phyloP scores from a whole-genome alignment of 2,888 invertebrate genomes.

The Chrysolina haemoptera region DNA sequence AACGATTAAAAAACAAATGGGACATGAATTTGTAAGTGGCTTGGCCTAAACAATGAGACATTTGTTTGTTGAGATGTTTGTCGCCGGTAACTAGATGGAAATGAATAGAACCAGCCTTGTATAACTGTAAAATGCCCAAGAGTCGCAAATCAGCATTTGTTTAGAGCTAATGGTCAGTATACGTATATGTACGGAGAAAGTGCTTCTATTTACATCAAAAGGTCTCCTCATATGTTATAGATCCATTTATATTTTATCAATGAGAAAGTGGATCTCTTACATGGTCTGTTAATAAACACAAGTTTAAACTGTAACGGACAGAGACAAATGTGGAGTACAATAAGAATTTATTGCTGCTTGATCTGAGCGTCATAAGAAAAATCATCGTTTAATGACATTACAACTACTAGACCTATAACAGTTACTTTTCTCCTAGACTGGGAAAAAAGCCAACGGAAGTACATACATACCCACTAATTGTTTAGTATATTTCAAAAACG shows the following conservation, averaged over 20 bases:
- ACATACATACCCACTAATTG: too few species aligned
- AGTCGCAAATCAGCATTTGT: constrained; percentile 60
- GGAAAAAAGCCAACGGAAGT: not conserved
- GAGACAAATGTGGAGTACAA: constrained; percentile 28
- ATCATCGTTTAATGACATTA: constrained; percentile 19
- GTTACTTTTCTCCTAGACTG: not conserved
- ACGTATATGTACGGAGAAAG: constrained; percentile 62
- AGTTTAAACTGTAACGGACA: constrained; percentile 32
- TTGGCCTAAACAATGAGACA: constrained; percentile 47
- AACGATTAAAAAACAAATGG: constrained; percentile 44
- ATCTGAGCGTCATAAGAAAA: constrained; percentile 21
- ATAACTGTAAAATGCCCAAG: constrained; percentile 31
- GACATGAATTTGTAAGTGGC: constrained; percentile 50
- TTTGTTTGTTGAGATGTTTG: constrained; percentile 50
- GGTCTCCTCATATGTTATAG: constrained; percentile 63
- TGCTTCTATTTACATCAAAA: constrained; percentile 65
- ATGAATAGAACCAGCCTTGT: constrained; percentile 46
- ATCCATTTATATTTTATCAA: constrained; percentile 62
- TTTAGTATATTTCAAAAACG: too few species aligned
- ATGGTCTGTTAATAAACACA: constrained; percentile 34
- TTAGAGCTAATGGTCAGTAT: constrained; percentile 52
- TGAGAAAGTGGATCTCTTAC: constrained; percentile 62
- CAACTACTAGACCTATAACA: not conserved
- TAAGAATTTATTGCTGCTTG: constrained; percentile 24
- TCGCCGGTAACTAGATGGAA: constrained; percentile 49